Evolutionary conservation across 2,888 invertebrate genomes (phyloP).

Genomic region (Syrista parreyssii): DNA sequence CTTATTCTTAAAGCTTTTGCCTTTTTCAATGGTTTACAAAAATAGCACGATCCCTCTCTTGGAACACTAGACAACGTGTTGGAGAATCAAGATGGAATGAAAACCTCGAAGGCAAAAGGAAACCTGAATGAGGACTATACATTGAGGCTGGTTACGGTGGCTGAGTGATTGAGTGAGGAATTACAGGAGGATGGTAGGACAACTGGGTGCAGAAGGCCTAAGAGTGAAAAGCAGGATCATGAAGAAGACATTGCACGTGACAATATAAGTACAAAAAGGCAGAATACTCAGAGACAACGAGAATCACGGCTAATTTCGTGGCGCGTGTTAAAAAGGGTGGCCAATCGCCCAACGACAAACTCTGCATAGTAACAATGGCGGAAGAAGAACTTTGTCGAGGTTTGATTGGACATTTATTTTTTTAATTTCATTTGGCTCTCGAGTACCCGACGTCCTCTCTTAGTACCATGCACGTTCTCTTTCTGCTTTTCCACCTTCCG

Average conservation of each 20-base stretch:
- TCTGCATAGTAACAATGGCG: background rate
- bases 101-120: background rate
- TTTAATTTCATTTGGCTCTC: background rate
- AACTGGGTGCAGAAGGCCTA: background rate
- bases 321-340: background rate
- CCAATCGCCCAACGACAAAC: background rate
- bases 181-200: background rate
- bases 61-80: background rate
- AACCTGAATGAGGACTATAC: background rate
- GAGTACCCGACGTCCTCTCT: conserved; percentile 8
- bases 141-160: background rate
- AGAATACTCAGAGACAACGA: background rate
- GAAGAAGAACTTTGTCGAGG: background rate
- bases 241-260: background rate
- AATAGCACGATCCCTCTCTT: background rate
- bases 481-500: background rate
- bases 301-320: background rate
- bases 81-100: background rate
- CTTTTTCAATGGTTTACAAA: background rate
- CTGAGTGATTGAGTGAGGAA: background rate
- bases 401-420: background rate
- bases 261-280: background rate
- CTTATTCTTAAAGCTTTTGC: background rate
- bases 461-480: conserved; percentile 15
- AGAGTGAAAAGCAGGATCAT: background rate